Conservation (phyloP, 2,113 vertebrate genomes). For the Phoenicopterus ruber region DNA sequence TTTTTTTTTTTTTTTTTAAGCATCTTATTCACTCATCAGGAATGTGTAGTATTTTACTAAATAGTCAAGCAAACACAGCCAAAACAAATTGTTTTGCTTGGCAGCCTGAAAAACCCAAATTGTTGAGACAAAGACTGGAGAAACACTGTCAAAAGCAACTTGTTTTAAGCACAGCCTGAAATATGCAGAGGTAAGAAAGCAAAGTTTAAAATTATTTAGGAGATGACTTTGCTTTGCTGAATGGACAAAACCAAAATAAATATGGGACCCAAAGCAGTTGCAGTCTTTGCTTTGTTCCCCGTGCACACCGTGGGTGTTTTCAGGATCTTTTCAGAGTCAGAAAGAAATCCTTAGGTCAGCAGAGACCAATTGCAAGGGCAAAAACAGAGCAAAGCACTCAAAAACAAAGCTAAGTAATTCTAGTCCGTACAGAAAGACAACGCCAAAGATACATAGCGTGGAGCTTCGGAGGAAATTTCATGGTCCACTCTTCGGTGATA, state of each 20-base stretch:
- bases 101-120: constrained; percentile 34
- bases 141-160: constrained; percentile 12
- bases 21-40: constrained; percentile 66
- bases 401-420: not conserved
- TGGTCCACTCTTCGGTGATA: not conserved
- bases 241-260: constrained; percentile 29
- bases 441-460: fast-evolving
- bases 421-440: not conserved
- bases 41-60: constrained; percentile 71
- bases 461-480: not conserved
- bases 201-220: not conserved
- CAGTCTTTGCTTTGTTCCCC: not conserved
- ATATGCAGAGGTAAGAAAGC: not conserved
- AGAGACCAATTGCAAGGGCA: not conserved
- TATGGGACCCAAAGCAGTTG: not conserved
- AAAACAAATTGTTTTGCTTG: constrained; percentile 71
- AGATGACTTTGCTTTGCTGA: constrained; percentile 31
- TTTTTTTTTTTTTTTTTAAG: constrained; percentile 26
- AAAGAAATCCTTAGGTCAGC: constrained; percentile 10
- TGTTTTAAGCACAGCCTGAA: not conserved
- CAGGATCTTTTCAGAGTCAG: not conserved
- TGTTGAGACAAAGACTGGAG: constrained; percentile 48
- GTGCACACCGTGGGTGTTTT: not conserved
- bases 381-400: not conserved
- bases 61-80: constrained; percentile 31